These are phyloP conservation scores for Ceratina australensis DNA, from an alignment of 1,140 invertebrate species.

Conservation along the genomic window DNA sequence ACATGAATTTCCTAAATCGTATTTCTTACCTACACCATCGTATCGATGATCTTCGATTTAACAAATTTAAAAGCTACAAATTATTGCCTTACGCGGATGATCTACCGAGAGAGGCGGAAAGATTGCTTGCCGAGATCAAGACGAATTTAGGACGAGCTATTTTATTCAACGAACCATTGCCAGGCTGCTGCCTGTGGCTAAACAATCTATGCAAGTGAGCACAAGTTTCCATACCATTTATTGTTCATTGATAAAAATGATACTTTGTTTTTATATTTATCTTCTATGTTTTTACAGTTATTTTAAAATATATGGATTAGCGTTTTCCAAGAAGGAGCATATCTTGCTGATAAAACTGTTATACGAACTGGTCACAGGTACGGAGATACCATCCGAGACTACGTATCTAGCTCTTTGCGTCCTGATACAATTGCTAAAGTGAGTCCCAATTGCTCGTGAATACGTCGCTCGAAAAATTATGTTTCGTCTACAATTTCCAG, in stretches of 20 bases:
- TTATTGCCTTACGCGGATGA: conserved; percentile 84
- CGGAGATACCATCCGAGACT: conserved; percentile 88
- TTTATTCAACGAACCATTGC: conserved; percentile 84
- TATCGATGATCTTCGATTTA: conserved; percentile 59
- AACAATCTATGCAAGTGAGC: conserved; percentile 83
- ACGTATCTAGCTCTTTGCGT: conserved; percentile 82
- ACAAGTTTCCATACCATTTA: conserved; percentile 1
- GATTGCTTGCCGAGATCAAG: conserved; percentile 84
- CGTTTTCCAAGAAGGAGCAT: conserved; percentile 95
- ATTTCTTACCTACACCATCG: neutral
- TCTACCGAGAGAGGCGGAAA: conserved; percentile 83
- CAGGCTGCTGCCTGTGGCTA: conserved; percentile 83
- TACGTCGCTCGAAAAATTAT: no score
- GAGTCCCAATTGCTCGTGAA: conserved; percentile 58
- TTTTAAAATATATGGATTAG: conserved; percentile 90
- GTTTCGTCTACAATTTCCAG: no score
- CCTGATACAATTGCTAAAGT: conserved; percentile 81
- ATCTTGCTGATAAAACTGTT: conserved; percentile 91
- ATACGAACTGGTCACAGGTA: conserved; percentile 88
- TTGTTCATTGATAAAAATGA: neutral
- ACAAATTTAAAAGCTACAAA: conserved; percentile 84
- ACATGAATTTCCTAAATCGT: neutral
- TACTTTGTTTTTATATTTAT: conserved; percentile 44
- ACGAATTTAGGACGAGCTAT: conserved; percentile 84
- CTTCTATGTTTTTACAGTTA: conserved; percentile 85